These are phyloP conservation scores for Dryocosmus kuriphilus DNA, from an alignment of 2,888 invertebrate species.

Conservation along the genomic window DNA sequence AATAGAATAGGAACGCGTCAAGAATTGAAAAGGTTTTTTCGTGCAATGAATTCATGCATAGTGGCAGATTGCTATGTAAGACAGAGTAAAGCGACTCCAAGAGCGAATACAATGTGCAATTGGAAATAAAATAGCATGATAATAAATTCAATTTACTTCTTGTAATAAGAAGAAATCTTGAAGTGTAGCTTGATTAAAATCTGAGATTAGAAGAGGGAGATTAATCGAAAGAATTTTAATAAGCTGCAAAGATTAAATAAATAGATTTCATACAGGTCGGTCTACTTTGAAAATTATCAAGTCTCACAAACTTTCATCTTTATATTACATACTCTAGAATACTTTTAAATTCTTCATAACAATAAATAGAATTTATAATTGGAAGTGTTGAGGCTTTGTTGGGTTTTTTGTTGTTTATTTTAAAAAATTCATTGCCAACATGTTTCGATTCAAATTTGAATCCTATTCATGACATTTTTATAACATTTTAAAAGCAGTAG, in stretches of 20 bases:
- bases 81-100: not conserved
- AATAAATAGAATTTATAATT: too few species aligned
- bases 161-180: not conserved
- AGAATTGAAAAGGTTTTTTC: constrained; percentile 54
- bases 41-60: constrained; percentile 52
- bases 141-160: constrained; percentile 16
- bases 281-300: not conserved
- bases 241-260: not conserved
- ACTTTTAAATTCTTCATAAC: too few species aligned
- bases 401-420: too few species aligned
- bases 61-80: constrained; percentile 9
- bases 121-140: not conserved
- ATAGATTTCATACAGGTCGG: not conserved
- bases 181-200: not conserved
- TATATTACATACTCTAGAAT: too few species aligned
- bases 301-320: too few species aligned
- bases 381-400: too few species aligned
- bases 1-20: constrained; percentile 47
- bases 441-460: too few species aligned
- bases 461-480: too few species aligned
- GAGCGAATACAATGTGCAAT: constrained; percentile 11
- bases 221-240: constrained; percentile 4
- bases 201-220: not conserved
- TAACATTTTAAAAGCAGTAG: too few species aligned
- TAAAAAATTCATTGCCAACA: too few species aligned